These are phyloP conservation scores for Notolepis coatsorum DNA, from an alignment of 2,797 vertebrate genomes.

Conservation along the genomic window DNA sequence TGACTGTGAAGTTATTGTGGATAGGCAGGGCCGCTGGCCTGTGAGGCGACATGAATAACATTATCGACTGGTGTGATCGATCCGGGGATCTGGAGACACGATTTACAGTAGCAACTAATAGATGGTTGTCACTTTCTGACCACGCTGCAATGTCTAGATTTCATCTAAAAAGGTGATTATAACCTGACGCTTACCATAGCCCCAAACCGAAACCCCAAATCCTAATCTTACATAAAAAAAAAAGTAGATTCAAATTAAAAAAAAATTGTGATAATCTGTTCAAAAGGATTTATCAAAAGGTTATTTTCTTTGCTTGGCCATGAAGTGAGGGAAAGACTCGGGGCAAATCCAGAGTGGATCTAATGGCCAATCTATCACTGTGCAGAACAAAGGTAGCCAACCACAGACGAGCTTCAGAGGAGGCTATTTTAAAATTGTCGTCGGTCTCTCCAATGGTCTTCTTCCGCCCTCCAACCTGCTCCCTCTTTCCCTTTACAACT, in stretches of 20 bases:
- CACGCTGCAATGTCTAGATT: conserved; percentile 27
- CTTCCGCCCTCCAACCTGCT: not conserved
- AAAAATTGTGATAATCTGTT: too few relatives aligned
- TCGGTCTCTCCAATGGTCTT: not conserved
- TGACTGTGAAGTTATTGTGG: conserved; percentile 71
- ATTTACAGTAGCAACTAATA: conserved; percentile 56
- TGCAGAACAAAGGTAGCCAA: conserved; percentile 1
- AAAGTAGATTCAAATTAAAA: too few relatives aligned
- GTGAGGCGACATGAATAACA: conserved; percentile 67
- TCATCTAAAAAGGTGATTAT: conserved; percentile 9
- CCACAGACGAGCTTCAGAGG: not conserved
- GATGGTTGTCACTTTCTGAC: conserved; percentile 19
- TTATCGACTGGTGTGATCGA: conserved; percentile 67
- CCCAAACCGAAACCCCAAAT: too few relatives aligned
- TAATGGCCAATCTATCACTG: not conserved
- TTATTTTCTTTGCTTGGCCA: not conserved
- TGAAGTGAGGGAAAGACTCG: not conserved
- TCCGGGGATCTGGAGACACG: conserved; percentile 54
- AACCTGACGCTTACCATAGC: not conserved
- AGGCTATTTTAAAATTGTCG: not conserved
- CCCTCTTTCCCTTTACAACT: conserved; percentile 24
- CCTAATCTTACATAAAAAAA: too few relatives aligned
- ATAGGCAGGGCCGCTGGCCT: conserved; percentile 47
- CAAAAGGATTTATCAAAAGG: too few relatives aligned
- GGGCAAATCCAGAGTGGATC: not conserved